phyloP scores from a whole-genome alignment of 2,797 vertebrate genomes.

The Austrolebias charrua region DNA sequence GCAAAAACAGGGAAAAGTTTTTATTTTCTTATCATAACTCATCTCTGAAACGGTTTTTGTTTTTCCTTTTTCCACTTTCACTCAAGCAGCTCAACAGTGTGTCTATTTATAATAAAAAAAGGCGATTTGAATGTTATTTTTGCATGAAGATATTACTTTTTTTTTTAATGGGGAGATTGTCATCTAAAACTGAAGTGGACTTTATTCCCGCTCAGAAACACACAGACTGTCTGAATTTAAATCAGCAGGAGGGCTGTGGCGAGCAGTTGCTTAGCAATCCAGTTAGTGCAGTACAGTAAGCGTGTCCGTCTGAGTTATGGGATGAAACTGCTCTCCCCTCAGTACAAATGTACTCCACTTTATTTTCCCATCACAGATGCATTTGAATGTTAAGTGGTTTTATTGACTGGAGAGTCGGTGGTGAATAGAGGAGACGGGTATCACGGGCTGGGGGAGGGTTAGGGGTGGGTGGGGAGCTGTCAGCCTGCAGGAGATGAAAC shows the following conservation, averaged over 20 bases:
- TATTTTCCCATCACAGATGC: constrained; percentile 75
- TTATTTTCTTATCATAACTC: constrained; percentile 2
- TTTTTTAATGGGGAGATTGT: constrained; percentile 41
- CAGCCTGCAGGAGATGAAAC: constrained; percentile 54
- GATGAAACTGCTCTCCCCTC: constrained; percentile 62
- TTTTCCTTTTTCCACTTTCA: constrained; percentile 3
- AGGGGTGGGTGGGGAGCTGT: constrained; percentile 40
- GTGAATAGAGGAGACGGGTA: constrained; percentile 66
- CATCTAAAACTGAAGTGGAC: constrained; percentile 65
- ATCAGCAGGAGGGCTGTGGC: constrained; percentile 49
- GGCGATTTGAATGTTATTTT: constrained; percentile 60
- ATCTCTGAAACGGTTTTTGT: too few relatives aligned
- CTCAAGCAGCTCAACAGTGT: constrained; percentile 44
- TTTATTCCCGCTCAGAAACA: constrained; percentile 42
- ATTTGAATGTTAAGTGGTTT: constrained; percentile 80
- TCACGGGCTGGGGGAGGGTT: constrained; percentile 29
- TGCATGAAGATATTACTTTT: constrained; percentile 34
- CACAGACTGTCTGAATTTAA: constrained; percentile 56
- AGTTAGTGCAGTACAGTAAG: constrained; percentile 64
- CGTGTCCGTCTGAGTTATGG: constrained; percentile 62
- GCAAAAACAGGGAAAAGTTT: constrained; percentile 13
- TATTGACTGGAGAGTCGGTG: constrained; percentile 70
- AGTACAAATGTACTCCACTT: constrained; percentile 72
- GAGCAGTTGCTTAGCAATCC: constrained; percentile 72
- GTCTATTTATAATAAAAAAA: constrained; percentile 56